Conservation (phyloP, 1,140 invertebrate genomes). For the Drosophila repletoides region DNA sequence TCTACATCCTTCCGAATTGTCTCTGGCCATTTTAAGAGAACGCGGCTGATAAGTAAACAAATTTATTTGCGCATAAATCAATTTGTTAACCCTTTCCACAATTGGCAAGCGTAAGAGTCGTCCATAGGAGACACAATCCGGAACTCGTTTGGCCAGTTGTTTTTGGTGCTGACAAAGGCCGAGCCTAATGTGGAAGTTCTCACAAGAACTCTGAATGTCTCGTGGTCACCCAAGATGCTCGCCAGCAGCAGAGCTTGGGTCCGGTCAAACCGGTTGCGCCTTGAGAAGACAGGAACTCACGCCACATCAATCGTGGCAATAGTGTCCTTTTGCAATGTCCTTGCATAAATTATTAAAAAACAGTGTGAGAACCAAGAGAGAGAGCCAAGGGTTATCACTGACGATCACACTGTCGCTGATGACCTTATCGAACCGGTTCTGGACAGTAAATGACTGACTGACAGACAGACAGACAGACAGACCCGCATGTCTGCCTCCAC, state of each 20-base stretch:
- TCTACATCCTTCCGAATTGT: neutral
- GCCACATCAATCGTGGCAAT: constrained; percentile 57
- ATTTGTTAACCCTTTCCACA: constrained; percentile 35
- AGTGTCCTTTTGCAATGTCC: constrained; percentile 82
- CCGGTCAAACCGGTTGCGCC: constrained; percentile 81
- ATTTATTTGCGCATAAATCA: constrained; percentile 64
- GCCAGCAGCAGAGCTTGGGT: constrained; percentile 48
- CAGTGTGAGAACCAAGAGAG: constrained; percentile 63
- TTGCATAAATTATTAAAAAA: constrained; percentile 80
- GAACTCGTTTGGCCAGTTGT: constrained; percentile 70
- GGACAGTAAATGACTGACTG: constrained; percentile 55
- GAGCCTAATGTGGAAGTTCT: constrained; percentile 70
- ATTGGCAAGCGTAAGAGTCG: constrained; percentile 34
- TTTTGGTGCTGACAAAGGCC: constrained; percentile 62
- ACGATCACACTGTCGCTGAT: constrained; percentile 40
- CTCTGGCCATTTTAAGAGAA: neutral
- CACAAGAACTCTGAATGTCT: constrained; percentile 36
- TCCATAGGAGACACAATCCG: neutral
- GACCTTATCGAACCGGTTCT: constrained; percentile 81
- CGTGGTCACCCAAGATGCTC: constrained; percentile 67
- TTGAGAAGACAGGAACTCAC: constrained; percentile 53
- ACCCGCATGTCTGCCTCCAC: constrained; percentile 51
- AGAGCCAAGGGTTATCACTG: constrained; percentile 49
- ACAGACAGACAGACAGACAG: constrained; percentile 44
- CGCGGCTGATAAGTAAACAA: constrained; percentile 36